Conservation (phyloP, 2,888 invertebrate species). For the Limenitis arthemis region DNA sequence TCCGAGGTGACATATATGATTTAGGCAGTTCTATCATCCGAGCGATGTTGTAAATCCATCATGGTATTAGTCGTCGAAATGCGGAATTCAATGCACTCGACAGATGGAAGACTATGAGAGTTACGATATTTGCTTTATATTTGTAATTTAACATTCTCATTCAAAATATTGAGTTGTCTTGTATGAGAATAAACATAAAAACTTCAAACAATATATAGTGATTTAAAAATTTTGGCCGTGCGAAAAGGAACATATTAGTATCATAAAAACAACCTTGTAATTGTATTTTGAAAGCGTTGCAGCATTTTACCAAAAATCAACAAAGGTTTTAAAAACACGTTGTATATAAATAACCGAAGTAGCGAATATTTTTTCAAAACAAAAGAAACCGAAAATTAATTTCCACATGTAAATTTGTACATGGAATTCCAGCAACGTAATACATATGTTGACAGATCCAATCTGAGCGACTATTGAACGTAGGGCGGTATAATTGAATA, state of each 20-base stretch:
- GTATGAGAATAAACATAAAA: too few species aligned
- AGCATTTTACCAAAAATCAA: neutral
- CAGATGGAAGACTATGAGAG: constrained; percentile 2
- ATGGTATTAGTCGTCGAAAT: constrained; percentile 19
- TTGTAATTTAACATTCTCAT: too few species aligned
- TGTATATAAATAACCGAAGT: neutral
- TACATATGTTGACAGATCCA: constrained; percentile 36
- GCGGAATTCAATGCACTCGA: constrained; percentile 7
- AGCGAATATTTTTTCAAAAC: neutral
- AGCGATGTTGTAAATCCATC: constrained; percentile 21
- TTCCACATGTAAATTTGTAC: neutral
- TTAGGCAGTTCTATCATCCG: constrained; percentile 21
- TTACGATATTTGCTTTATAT: neutral
- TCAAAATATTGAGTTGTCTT: too few species aligned
- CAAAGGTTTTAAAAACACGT: neutral
- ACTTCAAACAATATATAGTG: too few species aligned
- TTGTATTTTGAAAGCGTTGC: too few species aligned
- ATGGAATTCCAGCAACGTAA: constrained; percentile 1
- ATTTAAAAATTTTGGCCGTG: too few species aligned
- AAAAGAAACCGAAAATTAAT: neutral
- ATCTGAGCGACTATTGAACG: constrained; percentile 56
- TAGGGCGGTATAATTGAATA: constrained; percentile 47
- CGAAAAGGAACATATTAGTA: too few species aligned
- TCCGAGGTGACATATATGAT: constrained; percentile 17
- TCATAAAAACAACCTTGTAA: too few species aligned